Base-by-base conservation (phyloP, 2,113 vertebrate species). In the Callipepla squamata region DNA sequence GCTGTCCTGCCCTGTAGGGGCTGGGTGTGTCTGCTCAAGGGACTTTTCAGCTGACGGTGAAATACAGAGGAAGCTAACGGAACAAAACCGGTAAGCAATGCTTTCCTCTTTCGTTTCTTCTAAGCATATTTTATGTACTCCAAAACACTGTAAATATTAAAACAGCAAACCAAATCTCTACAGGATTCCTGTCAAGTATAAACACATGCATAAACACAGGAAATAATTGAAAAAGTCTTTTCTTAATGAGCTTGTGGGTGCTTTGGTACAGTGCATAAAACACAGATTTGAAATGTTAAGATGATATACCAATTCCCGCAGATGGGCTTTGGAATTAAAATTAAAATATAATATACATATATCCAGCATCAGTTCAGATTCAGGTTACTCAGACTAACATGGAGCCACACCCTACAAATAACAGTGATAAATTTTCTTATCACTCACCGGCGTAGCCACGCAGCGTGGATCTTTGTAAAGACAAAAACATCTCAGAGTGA, bases 151-250 rank as follows among this genome's bases (percentile, higher is more conserved):
- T 59, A 84, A 93, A 81, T 77, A 93, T 78, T 92, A 93, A 90
- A 81, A 83, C 28, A 80, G 80, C 62, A 94, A 92, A 92, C 20
- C 53, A 94, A 95, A 78, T 62, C 88, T 92, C 93, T 87, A 95
- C 85, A 96, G 87, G 53, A 94, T 93, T 95, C 74, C 76, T 86
- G 90, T 90, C 87, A 80, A 93, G 66, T 95, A 93, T 65, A 96
- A 95, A 96, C 62, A 95, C 66, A 92, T 75, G 85, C 93, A 95
- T 81, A 94, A 94, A 91, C 40, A 86, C 26, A 90, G 57, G 57
- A 86, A 84, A 81, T 86, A 95, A 92, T 81, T 95, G 90, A 95
- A 96, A 92, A 92, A 87, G 80, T 78, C 76, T 86, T 90, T 78
- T 57, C 83, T 93, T 96, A 96, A 96, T 72, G 44, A 95, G 91